Base-by-base conservation (phyloP, 2,888 invertebrate genomes). In the Epirrhoe tristata region DNA sequence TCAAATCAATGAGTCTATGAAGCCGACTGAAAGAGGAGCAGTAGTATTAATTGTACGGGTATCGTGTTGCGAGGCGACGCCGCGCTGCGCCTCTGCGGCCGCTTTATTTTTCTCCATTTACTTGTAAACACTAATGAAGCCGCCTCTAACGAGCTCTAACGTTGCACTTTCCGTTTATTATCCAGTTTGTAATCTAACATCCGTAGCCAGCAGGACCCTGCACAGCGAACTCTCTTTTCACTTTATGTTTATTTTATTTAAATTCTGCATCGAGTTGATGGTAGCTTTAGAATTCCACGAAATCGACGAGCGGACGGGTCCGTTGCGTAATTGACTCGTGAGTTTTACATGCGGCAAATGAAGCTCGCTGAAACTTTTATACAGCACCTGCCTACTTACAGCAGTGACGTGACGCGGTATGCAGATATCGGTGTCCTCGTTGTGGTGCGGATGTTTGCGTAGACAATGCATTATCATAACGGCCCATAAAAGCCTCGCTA, bases 61-160 rank as follows among this genome's bases (percentile, higher is more conserved):
- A 73, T 74, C 69, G 54, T 36, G 60, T 71, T 67, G 24, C 57
- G 53, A 58, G 46, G 66, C 36, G 58, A 52, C 55, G 65, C 43
- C 57, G 4, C 74, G 73, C 72, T 64, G 66, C 69, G 72, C 75
- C 78, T 73, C 73, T 68, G 72, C 71, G 78, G 74, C 74, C 70
- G 75, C 73, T 81, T 79, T 78, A 78, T 84, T 87, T 88, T 89
- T 86, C 84, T 81, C 81, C 73, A 80, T 83, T 86, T 82, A 79
- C 81, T 81, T 76, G 84, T 84, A 83, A 85, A 83, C 85, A 85
- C 86, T 90, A 91, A 91, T 89, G 90, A 90, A 88, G 85, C 82
- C 83, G 77, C 75, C 78, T 82, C 85, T 90, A 89, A 89, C 89
- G 88, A 90, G 87, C 84, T 81, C 80, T 81, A 84, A 82, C 86